These are phyloP conservation scores for Lipophrys pholis DNA, from an alignment of 2,113 vertebrate genomes.

Conservation along the genomic window DNA sequence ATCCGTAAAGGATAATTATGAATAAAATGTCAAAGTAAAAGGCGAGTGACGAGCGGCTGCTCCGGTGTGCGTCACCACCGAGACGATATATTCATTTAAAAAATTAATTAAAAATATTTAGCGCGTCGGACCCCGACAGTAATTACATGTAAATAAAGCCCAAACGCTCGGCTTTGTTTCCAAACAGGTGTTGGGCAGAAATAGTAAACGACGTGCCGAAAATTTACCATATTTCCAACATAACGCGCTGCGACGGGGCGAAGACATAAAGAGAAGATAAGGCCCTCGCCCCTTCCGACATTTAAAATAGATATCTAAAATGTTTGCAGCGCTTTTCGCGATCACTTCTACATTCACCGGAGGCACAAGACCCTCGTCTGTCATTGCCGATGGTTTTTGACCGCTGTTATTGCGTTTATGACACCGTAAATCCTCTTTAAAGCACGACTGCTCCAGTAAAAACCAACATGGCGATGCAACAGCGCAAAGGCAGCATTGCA, in stretches of 20 bases:
- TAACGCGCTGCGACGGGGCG: slow-evolving; percentile 61
- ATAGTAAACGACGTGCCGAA: slow-evolving; percentile 31
- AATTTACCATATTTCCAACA: slow-evolving; percentile 78
- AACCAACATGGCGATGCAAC: slow-evolving; percentile 91
- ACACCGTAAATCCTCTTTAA: slow-evolving; percentile 75
- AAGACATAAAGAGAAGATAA: slow-evolving; percentile 67
- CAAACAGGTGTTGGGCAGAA: slow-evolving; percentile 2
- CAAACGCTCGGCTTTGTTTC: slow-evolving; percentile 64
- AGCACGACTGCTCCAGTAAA: slow-evolving; percentile 69
- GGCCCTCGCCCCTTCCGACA: slow-evolving; percentile 85
- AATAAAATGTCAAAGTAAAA: slow-evolving; percentile 77
- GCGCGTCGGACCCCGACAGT: slow-evolving; percentile 60
- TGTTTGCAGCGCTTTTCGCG: slow-evolving; percentile 44
- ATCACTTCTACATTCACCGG: slow-evolving; percentile 8
- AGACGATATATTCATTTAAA: slow-evolving; percentile 77
- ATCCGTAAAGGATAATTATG: slow-evolving; percentile 6
- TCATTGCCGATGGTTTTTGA: slow-evolving; percentile 42
- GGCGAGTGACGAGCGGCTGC: slow-evolving; percentile 52
- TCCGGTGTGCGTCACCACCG: slow-evolving; percentile 70
- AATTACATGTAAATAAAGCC: slow-evolving; percentile 87
- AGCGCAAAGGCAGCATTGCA: slow-evolving; percentile 72
- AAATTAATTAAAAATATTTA: slow-evolving; percentile 91
- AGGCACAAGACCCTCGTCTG: slow-evolving; percentile 54
- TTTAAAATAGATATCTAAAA: slow-evolving; percentile 71
- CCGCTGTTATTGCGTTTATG: slow-evolving; percentile 73